phyloP scores from a whole-genome alignment of 2,113 vertebrate genomes.

The Plectropomus leopardus region DNA sequence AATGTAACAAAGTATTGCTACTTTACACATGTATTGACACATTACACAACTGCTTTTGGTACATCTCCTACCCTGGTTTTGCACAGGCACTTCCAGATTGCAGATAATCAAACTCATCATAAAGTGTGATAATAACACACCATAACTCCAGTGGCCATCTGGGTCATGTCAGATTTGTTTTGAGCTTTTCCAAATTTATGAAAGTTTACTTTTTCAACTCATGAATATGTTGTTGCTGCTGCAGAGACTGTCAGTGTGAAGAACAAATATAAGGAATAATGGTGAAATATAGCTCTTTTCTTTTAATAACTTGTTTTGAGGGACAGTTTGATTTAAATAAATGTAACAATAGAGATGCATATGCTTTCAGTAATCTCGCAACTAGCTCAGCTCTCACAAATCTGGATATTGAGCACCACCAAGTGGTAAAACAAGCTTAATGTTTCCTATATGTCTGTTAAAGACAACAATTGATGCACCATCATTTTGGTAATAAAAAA shows the following conservation, averaged over 20 bases:
- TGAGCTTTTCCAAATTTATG: too few species aligned
- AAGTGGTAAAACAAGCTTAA: conserved; percentile 42
- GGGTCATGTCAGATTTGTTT: too few species aligned
- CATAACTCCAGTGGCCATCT: too few species aligned
- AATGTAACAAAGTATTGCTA: too few species aligned
- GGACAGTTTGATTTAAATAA: neutral
- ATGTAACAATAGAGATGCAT: neutral
- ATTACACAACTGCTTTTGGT: too few species aligned
- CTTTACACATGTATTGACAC: too few species aligned
- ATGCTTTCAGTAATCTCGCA: neutral
- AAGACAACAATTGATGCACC: neutral
- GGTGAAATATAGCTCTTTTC: too few species aligned
- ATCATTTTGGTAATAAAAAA: neutral
- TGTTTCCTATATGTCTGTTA: neutral
- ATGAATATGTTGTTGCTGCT: neutral
- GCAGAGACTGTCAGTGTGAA: neutral
- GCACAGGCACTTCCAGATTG: neutral
- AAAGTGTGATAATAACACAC: neutral
- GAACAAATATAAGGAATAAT: neutral
- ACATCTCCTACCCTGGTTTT: neutral
- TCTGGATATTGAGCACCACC: conserved; percentile 48
- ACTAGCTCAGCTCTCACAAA: neutral
- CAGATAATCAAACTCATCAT: neutral
- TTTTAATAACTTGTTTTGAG: too few species aligned
- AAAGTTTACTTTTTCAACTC: neutral